Evolutionary conservation across 2,888 invertebrate genomes (phyloP).

Genomic region (Mythimna lalbum): DNA sequence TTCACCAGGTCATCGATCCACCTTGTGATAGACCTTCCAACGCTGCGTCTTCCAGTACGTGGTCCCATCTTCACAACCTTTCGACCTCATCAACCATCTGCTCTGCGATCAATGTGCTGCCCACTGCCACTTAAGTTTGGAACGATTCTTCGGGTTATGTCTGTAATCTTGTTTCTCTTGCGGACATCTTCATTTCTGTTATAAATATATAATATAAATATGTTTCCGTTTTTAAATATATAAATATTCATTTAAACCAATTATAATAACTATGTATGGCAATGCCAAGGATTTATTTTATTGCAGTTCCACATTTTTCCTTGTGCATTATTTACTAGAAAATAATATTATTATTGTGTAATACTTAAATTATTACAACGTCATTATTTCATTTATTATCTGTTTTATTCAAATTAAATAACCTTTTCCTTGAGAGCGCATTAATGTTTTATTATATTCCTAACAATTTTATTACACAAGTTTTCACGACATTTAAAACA

Average conservation of each 20-base stretch:
- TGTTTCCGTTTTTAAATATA: neutral
- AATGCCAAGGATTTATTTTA: slow-evolving; percentile 2
- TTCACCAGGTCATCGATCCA: too few species aligned
- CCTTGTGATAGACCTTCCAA: too few species aligned
- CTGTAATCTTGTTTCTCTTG: too few species aligned
- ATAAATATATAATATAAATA: too few species aligned
- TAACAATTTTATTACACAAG: neutral
- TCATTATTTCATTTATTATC: neutral
- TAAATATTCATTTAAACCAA: slow-evolving; percentile 5
- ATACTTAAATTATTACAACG: slow-evolving; percentile 7
- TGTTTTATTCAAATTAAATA: slow-evolving; percentile 21
- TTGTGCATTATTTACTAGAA: neutral
- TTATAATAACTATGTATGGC: neutral
- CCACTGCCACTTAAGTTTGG: too few species aligned
- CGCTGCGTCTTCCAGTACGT: too few species aligned
- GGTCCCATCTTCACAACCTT: too few species aligned
- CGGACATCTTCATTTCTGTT: too few species aligned
- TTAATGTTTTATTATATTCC: slow-evolving; percentile 1
- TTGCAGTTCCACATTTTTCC: neutral
- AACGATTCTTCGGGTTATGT: too few species aligned
- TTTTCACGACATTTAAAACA: neutral
- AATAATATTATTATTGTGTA: slow-evolving; percentile 12
- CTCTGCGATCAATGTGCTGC: too few species aligned
- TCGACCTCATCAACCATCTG: too few species aligned
- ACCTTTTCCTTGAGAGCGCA: slow-evolving; percentile 21